Conservation (phyloP, 2,888 invertebrate genomes). For the Phanerotoma sp. region DNA sequence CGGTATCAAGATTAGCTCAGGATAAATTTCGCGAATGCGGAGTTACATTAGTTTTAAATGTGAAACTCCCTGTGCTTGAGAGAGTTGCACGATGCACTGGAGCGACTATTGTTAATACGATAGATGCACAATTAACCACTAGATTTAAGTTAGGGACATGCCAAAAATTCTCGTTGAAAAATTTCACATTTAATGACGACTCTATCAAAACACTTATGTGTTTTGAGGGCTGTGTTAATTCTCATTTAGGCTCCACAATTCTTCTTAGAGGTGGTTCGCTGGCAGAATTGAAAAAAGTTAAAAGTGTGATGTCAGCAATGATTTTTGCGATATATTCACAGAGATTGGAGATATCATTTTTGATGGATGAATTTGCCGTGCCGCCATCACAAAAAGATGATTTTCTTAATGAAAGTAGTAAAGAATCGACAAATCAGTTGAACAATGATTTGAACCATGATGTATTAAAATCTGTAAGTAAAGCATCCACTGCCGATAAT, state of each 20-base stretch:
- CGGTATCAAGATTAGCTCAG: constrained; percentile 84
- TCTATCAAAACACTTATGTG: constrained; percentile 86
- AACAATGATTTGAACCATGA: constrained; percentile 50
- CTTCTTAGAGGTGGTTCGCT: constrained; percentile 76
- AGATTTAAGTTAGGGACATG: constrained; percentile 83
- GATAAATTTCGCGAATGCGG: constrained; percentile 77
- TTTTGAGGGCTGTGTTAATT: constrained; percentile 85
- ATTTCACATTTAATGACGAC: constrained; percentile 59
- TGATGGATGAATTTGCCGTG: constrained; percentile 83
- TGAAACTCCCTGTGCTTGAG: constrained; percentile 79
- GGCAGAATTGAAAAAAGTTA: constrained; percentile 76
- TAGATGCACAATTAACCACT: constrained; percentile 80
- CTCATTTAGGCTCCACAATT: constrained; percentile 84
- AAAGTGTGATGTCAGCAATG: constrained; percentile 79
- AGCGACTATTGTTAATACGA: constrained; percentile 82
- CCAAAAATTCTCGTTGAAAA: constrained; percentile 75
- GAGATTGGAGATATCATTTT: constrained; percentile 87
- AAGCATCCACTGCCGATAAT: not conserved
- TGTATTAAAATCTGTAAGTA: not conserved
- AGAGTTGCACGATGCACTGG: constrained; percentile 76
- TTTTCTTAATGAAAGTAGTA: constrained; percentile 51
- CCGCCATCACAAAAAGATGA: constrained; percentile 65
- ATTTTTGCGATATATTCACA: constrained; percentile 87
- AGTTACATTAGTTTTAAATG: constrained; percentile 86
- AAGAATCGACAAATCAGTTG: constrained; percentile 38